Conservation (phyloP, 2,113 vertebrate genomes). For the Euleptes europaea region DNA sequence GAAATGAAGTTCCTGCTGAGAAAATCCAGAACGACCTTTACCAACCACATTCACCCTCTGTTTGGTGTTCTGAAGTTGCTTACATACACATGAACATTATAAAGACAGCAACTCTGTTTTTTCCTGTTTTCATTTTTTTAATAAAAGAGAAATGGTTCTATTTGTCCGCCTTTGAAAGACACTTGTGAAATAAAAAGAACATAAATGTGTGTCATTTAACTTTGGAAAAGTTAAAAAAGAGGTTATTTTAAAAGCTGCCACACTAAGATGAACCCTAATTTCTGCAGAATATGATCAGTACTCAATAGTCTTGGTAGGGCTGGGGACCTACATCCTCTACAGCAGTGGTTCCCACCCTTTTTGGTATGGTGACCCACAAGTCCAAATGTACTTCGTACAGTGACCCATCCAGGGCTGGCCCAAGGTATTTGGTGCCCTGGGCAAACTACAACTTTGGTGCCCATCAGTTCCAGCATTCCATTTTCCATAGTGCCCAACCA, state of each 20-base stretch:
- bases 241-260: neutral
- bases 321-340: neutral
- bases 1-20: neutral
- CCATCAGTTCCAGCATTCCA: too few species aligned
- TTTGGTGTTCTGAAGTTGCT: neutral
- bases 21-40: neutral
- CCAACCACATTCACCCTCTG: neutral
- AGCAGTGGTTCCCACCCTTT: neutral
- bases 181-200: neutral
- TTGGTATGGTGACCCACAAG: too few species aligned
- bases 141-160: neutral
- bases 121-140: neutral
- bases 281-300: neutral
- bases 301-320: neutral
- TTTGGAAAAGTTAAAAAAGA: neutral
- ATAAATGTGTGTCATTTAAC: neutral
- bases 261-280: neutral
- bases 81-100: neutral
- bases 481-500: too few species aligned
- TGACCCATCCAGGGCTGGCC: too few species aligned
- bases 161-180: neutral
- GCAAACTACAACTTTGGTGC: too few species aligned
- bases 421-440: too few species aligned
- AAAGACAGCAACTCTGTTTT: neutral
- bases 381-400: too few species aligned